Evolutionary conservation across 2,888 invertebrate genomes (phyloP).

Genomic region (Stenolophus ochropezus): DNA sequence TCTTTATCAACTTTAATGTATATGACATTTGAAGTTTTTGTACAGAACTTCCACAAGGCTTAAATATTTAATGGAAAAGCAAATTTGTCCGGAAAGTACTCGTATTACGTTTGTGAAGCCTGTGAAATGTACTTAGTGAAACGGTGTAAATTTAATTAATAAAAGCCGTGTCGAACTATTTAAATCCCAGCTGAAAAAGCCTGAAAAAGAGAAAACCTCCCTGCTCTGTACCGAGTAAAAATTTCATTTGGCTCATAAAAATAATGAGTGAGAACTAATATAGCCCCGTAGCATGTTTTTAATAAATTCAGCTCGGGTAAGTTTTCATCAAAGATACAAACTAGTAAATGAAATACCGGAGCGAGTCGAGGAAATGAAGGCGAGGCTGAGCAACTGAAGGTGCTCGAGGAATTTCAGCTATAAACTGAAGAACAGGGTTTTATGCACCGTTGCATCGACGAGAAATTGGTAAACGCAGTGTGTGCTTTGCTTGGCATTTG

Average conservation of each 20-base stretch:
- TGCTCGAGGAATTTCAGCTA: constrained; percentile 1
- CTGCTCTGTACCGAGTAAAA: not conserved
- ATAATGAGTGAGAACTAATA: constrained; percentile 23
- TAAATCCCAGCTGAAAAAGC: not conserved
- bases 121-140: no score
- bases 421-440: constrained; percentile 22
- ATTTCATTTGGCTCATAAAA: constrained; percentile 26
- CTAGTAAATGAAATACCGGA: constrained; percentile 46
- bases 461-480: constrained; percentile 6
- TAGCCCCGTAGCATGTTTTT: constrained; percentile 15
- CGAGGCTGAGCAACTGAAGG: constrained; percentile 18
- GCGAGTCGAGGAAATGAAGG: constrained; percentile 32
- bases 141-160: not conserved
- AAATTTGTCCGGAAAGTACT: no score
- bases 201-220: not conserved
- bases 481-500: not conserved
- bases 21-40: no score
- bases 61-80: no score
- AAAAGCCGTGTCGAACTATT: not conserved
- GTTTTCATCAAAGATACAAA: constrained; percentile 48
- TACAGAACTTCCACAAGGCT: no score
- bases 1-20: no score
- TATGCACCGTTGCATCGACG: not conserved
- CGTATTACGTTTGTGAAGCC: no score
- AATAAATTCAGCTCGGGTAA: constrained; percentile 27